phyloP scores from a whole-genome alignment of 2,888 invertebrate genomes.

The Drosophila vallismaia region DNA sequence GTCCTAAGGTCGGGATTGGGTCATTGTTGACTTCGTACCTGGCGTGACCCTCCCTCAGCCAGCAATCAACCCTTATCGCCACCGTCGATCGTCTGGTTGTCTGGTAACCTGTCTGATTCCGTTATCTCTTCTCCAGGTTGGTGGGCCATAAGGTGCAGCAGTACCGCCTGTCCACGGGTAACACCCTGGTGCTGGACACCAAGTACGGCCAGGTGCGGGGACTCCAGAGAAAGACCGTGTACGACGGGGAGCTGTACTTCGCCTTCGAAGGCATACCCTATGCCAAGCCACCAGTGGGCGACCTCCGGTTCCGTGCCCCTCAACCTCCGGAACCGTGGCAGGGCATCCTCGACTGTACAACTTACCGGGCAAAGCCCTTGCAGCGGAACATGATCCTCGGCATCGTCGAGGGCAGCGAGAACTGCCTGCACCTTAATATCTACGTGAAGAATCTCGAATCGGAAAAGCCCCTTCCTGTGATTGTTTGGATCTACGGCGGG shows the following conservation, averaged over 20 bases:
- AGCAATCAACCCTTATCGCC: conserved; percentile 27
- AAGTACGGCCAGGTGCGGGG: conserved; percentile 77
- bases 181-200: conserved; percentile 69
- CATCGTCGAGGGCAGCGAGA: conserved; percentile 84
- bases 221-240: conserved; percentile 69
- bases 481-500: conserved; percentile 85
- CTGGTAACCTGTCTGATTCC: not conserved
- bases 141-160: conserved; percentile 73
- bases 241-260: conserved; percentile 71
- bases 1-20: not conserved
- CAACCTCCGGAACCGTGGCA: conserved; percentile 83
- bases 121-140: conserved; percentile 49
- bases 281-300: conserved; percentile 81
- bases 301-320: conserved; percentile 83
- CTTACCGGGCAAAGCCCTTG: conserved; percentile 74
- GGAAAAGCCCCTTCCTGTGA: conserved; percentile 79
- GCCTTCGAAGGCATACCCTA: conserved; percentile 83
- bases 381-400: conserved; percentile 80
- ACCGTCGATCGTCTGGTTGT: not conserved
- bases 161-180: conserved; percentile 67
- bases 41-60: conserved; percentile 12
- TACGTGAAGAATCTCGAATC: conserved; percentile 73
- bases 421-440: conserved; percentile 85
- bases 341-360: conserved; percentile 82
- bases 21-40: conserved; percentile 27